Base-by-base conservation (phyloP, 1,140 invertebrate genomes). In the Hyles euphorbiae region DNA sequence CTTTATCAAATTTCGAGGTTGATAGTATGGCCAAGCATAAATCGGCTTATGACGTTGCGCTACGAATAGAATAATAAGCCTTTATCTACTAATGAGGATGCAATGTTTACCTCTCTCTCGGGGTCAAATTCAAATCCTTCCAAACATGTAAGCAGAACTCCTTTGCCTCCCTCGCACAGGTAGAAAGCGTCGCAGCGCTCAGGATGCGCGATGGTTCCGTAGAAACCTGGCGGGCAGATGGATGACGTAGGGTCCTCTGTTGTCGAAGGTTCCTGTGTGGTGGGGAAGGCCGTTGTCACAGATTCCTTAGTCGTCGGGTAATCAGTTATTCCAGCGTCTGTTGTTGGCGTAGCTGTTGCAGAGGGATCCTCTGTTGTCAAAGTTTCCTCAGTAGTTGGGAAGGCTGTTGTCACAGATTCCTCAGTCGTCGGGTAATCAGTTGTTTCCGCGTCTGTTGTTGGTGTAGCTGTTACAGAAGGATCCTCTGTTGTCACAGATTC, bases 151-250 rank as follows among this genome's bases (percentile, higher is more conserved):
- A 22, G 22, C 2, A 22, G 22, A 22, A 22, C 2, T 22, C 22
- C 22, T 22, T 22, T 22, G 22, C 22, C 22, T 22, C 22, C 22
- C 22, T 22, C 22, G 22, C 22, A 22, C 22, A 22, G 22, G 22
- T 22, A 22, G 22, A 22, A 22, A 2, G 22, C 22, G 2, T 22
- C 22, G 22, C 22, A 22, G 22, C 22, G 22, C 22, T 22, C 22
- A 2, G 22, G 22, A 22, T 54, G 36, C 60, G 63, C 2, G 36
- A 36, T 58, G 63, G 58, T 72, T 8, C 74, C 77, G 3, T 61
- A 63, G 4, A 70, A 60, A 3, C 54, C 63, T 6, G 68, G 65
- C 4, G 61, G 65, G 57, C 78, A 81, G 22, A 22, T 22, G 9
- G 40, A 50, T 57, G 60, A 58, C n/a, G 45, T 60, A 10, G 51